These are phyloP conservation scores for Anguilla japonica DNA, from an alignment of 2,113 vertebrate genomes.

Conservation along the genomic window DNA sequence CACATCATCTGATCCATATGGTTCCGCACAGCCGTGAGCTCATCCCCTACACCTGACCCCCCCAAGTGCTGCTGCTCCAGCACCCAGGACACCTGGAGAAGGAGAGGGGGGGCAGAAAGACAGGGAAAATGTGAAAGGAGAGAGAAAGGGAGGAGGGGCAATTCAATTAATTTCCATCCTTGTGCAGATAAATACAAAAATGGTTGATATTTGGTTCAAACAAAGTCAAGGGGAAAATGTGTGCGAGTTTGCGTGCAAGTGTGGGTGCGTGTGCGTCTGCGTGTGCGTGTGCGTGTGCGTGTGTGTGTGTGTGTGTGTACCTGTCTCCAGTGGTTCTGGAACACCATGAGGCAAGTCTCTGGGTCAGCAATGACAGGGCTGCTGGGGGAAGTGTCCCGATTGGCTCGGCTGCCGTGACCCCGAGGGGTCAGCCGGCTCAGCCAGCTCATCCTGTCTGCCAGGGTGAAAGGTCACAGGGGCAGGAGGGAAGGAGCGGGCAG, in stretches of 20 bases:
- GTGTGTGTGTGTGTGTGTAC: constrained; percentile 35
- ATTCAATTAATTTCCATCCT: not conserved
- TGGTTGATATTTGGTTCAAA: too few species aligned
- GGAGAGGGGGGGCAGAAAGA: not conserved
- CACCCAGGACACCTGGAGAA: constrained; percentile 80
- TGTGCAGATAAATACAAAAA: too few species aligned
- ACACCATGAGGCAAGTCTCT: constrained; percentile 94
- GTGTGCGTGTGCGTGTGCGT: not conserved
- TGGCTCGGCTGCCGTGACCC: constrained; percentile 68
- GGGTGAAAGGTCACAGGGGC: not conserved
- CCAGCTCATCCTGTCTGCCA: constrained; percentile 85
- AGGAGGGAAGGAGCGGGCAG: not conserved
- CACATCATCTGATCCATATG: constrained; percentile 93
- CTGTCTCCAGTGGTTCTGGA: constrained; percentile 96
- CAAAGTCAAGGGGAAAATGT: too few species aligned
- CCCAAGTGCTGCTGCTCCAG: constrained; percentile 76
- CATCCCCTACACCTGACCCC: constrained; percentile 72
- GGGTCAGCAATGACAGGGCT: constrained; percentile 85
- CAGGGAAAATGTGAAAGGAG: not conserved
- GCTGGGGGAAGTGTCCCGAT: constrained; percentile 69
- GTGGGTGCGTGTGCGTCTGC: not conserved
- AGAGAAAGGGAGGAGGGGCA: not conserved
- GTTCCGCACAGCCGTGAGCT: constrained; percentile 88
- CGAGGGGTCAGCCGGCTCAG: constrained; percentile 87
- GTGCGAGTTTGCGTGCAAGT: too few species aligned